phyloP scores from a whole-genome alignment of 2,888 invertebrate genomes.

The Dioctria linearis region DNA sequence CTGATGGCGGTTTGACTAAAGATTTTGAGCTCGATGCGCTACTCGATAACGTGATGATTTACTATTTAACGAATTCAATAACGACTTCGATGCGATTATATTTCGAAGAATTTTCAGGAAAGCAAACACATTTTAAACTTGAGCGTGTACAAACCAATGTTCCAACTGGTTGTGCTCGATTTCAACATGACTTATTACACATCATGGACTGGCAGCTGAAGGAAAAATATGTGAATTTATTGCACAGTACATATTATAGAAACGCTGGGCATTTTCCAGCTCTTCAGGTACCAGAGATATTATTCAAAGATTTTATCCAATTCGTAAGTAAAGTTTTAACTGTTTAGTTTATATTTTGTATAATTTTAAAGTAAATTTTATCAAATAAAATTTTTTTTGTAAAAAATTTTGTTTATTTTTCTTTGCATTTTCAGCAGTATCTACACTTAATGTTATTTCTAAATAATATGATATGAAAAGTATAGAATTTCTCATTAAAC shows the following conservation, averaged over 20 bases:
- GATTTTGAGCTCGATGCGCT: slow-evolving; percentile 80
- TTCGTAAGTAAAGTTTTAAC: slow-evolving; percentile 58
- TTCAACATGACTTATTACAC: slow-evolving; percentile 65
- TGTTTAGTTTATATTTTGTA: neutral
- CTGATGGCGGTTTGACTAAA: slow-evolving; percentile 79
- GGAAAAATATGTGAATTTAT: slow-evolving; percentile 65
- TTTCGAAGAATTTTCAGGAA: slow-evolving; percentile 74
- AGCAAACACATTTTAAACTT: slow-evolving; percentile 64
- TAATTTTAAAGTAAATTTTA: no score
- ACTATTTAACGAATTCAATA: slow-evolving; percentile 83
- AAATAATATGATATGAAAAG: no score
- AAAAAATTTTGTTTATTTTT: no score
- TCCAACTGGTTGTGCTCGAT: slow-evolving; percentile 66
- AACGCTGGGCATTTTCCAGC: slow-evolving; percentile 69
- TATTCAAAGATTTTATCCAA: slow-evolving; percentile 65
- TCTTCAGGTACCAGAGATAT: slow-evolving; percentile 65
- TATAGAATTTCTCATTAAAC: no score
- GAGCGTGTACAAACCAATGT: slow-evolving; percentile 65
- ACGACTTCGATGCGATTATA: slow-evolving; percentile 84
- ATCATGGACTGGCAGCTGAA: slow-evolving; percentile 62
- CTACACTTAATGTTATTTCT: no score
- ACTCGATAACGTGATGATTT: slow-evolving; percentile 87
- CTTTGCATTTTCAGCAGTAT: no score
- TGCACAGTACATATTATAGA: slow-evolving; percentile 64
- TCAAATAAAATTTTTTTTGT: no score